Conservation (phyloP, 2,888 invertebrate species). For the Megamerina dolium region DNA sequence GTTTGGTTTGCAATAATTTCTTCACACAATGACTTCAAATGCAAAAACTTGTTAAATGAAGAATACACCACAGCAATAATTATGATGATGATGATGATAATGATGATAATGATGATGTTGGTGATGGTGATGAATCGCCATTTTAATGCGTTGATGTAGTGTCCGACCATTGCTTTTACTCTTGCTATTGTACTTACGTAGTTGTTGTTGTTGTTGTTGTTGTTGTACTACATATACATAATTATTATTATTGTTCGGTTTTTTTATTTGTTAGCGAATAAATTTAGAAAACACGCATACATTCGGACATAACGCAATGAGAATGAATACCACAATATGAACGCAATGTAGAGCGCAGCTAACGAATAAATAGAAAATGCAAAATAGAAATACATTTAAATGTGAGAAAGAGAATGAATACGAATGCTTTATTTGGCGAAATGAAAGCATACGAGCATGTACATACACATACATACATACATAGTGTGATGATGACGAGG, state of each 20-base stretch:
- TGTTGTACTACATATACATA: not conserved
- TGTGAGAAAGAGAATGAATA: not conserved
- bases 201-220: constrained; percentile 10
- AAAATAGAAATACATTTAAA: not conserved
- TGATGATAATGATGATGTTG: no score
- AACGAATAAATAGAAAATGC: constrained; percentile 1
- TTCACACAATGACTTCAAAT: constrained; percentile 23
- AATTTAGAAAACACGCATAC: not conserved
- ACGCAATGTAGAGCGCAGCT: no score
- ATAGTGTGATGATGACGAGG: no score
- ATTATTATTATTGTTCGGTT: not conserved
- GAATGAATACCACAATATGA: not conserved
- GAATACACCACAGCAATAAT: no score
- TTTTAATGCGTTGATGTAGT: constrained; percentile 15
- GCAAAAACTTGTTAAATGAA: constrained; percentile 37
- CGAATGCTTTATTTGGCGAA: not conserved
- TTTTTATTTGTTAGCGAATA: not conserved
- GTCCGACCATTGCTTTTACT: no score
- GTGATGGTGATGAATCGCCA: constrained; percentile 16
- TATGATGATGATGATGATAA: no score
- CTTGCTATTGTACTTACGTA: no score
- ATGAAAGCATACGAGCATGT: constrained; percentile 3
- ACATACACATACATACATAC: not conserved
- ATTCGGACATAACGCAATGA: not conserved
- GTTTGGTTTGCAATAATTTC: no score